A percentile compares a stretch with the other conserved stretches of the same genome.
phyloP scores from a whole-genome alignment of 92 coral and sea anemone species.

The Heteractis magnifica region DNA sequence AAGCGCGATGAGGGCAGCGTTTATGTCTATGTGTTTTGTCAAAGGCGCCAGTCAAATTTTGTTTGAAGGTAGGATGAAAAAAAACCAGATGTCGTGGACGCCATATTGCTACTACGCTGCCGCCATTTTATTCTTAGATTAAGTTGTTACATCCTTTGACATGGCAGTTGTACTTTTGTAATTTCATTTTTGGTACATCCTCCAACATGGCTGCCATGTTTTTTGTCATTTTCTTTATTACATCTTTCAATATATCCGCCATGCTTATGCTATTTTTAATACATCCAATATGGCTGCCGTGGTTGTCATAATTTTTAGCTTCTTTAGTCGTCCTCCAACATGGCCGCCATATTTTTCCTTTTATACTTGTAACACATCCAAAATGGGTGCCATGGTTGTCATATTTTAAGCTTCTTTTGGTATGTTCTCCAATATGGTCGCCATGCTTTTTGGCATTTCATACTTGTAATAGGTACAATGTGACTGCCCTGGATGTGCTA shows the following conservation, averaged over 20 bases:
- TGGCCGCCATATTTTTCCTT: background rate
- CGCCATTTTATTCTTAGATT: background rate
- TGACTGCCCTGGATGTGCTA: no score
- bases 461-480: no score
- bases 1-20: slow-evolving; percentile 57
- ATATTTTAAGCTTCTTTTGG: background rate
- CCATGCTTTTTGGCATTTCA: background rate
- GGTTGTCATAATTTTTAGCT: background rate
- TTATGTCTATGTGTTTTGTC: slow-evolving; percentile 91
- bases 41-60: slow-evolving; percentile 86
- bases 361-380: background rate
- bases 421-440: background rate
- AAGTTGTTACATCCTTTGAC: background rate
- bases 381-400: background rate
- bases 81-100: background rate
- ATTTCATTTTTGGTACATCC: background rate
- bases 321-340: background rate
- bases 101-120: background rate
- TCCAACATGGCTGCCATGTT: background rate
- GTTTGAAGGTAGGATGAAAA: slow-evolving; percentile 56
- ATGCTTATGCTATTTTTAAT: background rate
- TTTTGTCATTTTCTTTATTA: background rate
- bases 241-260: background rate
- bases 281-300: background rate
- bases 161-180: background rate